Evolutionary conservation across 2,888 invertebrate species (phyloP).

Genomic region (Mythimna impura): DNA sequence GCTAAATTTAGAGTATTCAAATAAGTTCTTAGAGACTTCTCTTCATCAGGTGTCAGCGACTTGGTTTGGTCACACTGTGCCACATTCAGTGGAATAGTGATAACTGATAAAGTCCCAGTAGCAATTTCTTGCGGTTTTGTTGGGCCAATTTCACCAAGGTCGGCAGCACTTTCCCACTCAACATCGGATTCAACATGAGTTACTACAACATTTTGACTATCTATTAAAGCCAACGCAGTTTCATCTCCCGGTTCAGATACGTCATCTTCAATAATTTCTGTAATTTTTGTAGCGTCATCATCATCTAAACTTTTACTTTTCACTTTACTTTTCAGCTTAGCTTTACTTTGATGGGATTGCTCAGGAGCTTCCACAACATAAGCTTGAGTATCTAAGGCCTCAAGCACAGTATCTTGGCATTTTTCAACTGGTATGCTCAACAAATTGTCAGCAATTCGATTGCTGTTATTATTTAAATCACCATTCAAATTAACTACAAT

Average conservation of each 20-base stretch:
- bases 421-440: slow-evolving; percentile 29
- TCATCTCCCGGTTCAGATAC: slow-evolving; percentile 70
- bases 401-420: slow-evolving; percentile 22
- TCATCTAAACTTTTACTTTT: slow-evolving; percentile 89
- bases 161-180: slow-evolving; percentile 90
- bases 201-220: slow-evolving; percentile 89
- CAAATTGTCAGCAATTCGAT: slow-evolving; percentile 46
- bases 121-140: slow-evolving; percentile 73
- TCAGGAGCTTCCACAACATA: slow-evolving; percentile 88
- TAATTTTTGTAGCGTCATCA: slow-evolving; percentile 85
- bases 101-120: slow-evolving; percentile 81
- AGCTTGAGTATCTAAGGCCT: slow-evolving; percentile 48
- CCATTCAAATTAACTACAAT: slow-evolving; percentile 55
- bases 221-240: slow-evolving; percentile 78
- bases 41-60: slow-evolving; percentile 90
- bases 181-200: slow-evolving; percentile 92
- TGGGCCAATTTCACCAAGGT: slow-evolving; percentile 73
- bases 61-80: slow-evolving; percentile 83
- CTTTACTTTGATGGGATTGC: slow-evolving; percentile 75
- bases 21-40: slow-evolving; percentile 89
- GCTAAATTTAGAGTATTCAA: slow-evolving; percentile 90
- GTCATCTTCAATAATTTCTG: slow-evolving; percentile 82
- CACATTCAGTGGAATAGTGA: slow-evolving; percentile 83
- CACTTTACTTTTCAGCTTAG: slow-evolving; percentile 75
- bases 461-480: slow-evolving; percentile 77